Conservation (phyloP, 2,888 invertebrate species). For the Fabriciana adippe region DNA sequence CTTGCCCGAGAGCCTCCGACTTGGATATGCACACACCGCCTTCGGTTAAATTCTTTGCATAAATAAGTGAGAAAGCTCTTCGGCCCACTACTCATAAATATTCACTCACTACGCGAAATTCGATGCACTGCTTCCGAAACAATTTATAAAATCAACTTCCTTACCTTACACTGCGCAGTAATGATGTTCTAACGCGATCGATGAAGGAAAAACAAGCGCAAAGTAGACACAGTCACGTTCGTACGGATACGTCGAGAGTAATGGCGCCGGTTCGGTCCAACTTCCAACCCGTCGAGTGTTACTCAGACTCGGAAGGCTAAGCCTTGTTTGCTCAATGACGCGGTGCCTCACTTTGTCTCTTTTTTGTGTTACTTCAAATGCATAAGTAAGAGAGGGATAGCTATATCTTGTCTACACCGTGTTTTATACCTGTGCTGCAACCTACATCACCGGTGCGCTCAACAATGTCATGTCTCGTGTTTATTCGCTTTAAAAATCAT, state of each 20-base stretch:
- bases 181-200: conserved; percentile 77
- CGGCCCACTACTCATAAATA: conserved; percentile 49
- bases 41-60: conserved; percentile 79
- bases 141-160: conserved; percentile 65
- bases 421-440: conserved; percentile 74
- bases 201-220: conserved; percentile 72
- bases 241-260: conserved; percentile 76
- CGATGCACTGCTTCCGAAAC: conserved; percentile 67
- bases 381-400: conserved; percentile 51
- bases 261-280: conserved; percentile 70
- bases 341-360: conserved; percentile 56
- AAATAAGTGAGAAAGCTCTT: conserved; percentile 77
- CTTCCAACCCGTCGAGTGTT: conserved; percentile 67
- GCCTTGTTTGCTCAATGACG: conserved; percentile 78
- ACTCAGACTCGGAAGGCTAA: conserved; percentile 75
- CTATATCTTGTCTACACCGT: conserved; percentile 45
- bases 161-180: conserved; percentile 81
- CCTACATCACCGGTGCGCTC: conserved; percentile 73
- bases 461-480: conserved; percentile 72
- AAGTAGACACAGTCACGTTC: conserved; percentile 77
- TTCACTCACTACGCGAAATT: conserved; percentile 64
- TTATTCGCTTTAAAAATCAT: conserved; percentile 64
- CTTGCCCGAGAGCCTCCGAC: conserved; percentile 69
- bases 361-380: conserved; percentile 44
- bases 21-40: conserved; percentile 74